Conservation (phyloP, 2,888 invertebrate genomes). For the Melanargia galathea region DNA sequence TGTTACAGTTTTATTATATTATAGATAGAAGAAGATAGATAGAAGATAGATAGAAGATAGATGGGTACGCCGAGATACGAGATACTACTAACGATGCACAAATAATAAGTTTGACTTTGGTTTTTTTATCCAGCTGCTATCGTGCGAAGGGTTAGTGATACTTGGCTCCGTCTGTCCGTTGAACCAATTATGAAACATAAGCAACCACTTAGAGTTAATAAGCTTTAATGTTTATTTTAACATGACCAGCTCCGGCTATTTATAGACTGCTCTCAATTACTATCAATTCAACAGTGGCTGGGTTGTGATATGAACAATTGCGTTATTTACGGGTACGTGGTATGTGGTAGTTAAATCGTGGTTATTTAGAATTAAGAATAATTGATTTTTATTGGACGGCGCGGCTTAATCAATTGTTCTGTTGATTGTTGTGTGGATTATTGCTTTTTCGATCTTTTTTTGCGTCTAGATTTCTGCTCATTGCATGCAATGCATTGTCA, state of each 20-base stretch:
- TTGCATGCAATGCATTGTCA: neutral
- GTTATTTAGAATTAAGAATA: constrained; percentile 64
- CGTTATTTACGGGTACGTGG: constrained; percentile 62
- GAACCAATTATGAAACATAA: constrained; percentile 38
- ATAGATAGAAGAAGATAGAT: no score
- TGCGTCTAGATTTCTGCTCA: neutral
- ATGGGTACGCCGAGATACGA: no score
- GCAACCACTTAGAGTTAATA: constrained; percentile 38
- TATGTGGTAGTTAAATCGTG: constrained; percentile 57
- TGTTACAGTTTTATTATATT: no score
- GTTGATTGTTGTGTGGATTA: constrained; percentile 15
- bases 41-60: no score
- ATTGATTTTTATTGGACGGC: constrained; percentile 60
- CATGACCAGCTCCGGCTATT: constrained; percentile 52
- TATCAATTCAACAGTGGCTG: constrained; percentile 67
- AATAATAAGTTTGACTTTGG: constrained; percentile 2
- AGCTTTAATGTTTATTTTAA: constrained; percentile 39
- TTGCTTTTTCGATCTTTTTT: neutral
- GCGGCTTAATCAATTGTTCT: constrained; percentile 45
- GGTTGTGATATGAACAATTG: constrained; percentile 72
- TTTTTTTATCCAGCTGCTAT: neutral
- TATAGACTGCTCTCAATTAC: constrained; percentile 73
- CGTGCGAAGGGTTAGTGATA: constrained; percentile 15
- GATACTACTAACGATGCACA: constrained; percentile 9
- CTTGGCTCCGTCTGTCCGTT: constrained; percentile 32